Evolutionary conservation across 2,888 invertebrate species (phyloP).

Genomic region (Margaritifera margaritifera): DNA sequence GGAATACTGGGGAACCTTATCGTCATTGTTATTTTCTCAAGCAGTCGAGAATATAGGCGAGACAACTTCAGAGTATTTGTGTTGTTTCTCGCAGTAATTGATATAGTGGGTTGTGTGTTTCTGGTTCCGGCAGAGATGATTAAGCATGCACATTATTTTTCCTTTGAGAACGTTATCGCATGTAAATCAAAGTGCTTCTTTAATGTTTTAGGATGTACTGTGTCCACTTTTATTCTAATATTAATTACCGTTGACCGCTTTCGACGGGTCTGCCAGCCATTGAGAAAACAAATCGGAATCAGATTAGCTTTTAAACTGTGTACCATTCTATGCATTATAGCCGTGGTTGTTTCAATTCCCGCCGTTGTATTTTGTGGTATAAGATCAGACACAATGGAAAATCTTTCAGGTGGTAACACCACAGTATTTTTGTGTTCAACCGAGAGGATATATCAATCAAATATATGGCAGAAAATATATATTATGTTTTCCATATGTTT

Average conservation of each 20-base stretch:
- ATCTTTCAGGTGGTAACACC: slow-evolving; percentile 12
- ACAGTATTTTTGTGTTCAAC: slow-evolving; percentile 22
- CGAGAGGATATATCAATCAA: slow-evolving; percentile 16
- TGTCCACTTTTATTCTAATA: slow-evolving; percentile 19
- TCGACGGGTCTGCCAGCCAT: slow-evolving; percentile 29
- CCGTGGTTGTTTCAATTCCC: slow-evolving; percentile 17
- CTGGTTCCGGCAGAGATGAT: slow-evolving; percentile 31
- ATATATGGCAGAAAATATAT: slow-evolving; percentile 16
- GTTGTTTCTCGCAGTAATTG: slow-evolving; percentile 20
- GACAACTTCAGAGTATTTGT: slow-evolving; percentile 35
- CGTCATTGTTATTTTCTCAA: slow-evolving; percentile 24
- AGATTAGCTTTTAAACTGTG: slow-evolving; percentile 16
- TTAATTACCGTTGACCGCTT: slow-evolving; percentile 31
- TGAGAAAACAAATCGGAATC: slow-evolving; percentile 27
- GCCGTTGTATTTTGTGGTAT: slow-evolving; percentile 27
- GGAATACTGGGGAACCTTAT: slow-evolving; percentile 31
- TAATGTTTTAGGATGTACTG: slow-evolving; percentile 19
- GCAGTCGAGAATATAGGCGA: slow-evolving; percentile 21
- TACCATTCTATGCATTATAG: slow-evolving; percentile 4
- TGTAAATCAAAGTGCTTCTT: slow-evolving; percentile 37
- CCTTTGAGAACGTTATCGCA: slow-evolving; percentile 12
- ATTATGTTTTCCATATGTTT: slow-evolving; percentile 14
- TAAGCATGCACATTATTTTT: slow-evolving; percentile 22
- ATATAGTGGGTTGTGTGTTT: slow-evolving; percentile 24
- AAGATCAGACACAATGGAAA: slow-evolving; percentile 4